Evolutionary conservation across 2,888 invertebrate species (phyloP).

Genomic region (Boloria euphrosyne): DNA sequence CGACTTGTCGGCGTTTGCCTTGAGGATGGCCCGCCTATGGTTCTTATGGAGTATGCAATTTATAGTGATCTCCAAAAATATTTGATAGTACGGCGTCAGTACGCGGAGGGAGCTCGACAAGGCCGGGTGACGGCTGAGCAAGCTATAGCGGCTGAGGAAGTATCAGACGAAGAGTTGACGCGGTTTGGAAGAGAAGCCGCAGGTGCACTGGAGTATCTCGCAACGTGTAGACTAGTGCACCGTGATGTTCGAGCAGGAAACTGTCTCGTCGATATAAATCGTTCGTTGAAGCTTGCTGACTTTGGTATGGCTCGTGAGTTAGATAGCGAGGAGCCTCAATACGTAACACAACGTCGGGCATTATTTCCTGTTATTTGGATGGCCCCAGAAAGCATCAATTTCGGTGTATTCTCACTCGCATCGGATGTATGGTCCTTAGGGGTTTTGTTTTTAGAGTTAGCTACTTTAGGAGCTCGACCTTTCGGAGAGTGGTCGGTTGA

Average conservation of each 20-base stretch:
- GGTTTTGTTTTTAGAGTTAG: conserved; percentile 90
- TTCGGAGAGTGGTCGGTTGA: conserved; percentile 88
- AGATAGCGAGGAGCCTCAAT: conserved; percentile 87
- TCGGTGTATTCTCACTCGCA: conserved; percentile 90
- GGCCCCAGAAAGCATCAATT: conserved; percentile 92
- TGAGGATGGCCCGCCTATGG: conserved; percentile 90
- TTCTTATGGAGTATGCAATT: conserved; percentile 95
- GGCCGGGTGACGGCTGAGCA: conserved; percentile 84
- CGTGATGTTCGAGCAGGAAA: conserved; percentile 91
- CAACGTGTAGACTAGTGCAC: conserved; percentile 90
- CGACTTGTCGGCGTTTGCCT: conserved; percentile 89
- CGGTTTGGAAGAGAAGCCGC: conserved; percentile 74
- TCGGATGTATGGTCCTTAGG: conserved; percentile 96
- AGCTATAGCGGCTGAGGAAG: conserved; percentile 48
- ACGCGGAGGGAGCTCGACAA: conserved; percentile 84
- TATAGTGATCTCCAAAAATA: conserved; percentile 94
- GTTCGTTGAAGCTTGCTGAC: conserved; percentile 89
- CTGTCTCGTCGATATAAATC: conserved; percentile 88
- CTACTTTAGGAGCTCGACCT: conserved; percentile 94
- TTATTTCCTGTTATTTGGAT: conserved; percentile 95
- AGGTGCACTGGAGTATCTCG: conserved; percentile 89
- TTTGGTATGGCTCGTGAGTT: conserved; percentile 87
- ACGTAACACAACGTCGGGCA: conserved; percentile 90
- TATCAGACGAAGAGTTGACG: conserved; percentile 56
- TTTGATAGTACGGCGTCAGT: conserved; percentile 85